Evolutionary conservation across 2,113 vertebrate genomes (phyloP).

Genomic region (Microcebus griseorufus): DNA sequence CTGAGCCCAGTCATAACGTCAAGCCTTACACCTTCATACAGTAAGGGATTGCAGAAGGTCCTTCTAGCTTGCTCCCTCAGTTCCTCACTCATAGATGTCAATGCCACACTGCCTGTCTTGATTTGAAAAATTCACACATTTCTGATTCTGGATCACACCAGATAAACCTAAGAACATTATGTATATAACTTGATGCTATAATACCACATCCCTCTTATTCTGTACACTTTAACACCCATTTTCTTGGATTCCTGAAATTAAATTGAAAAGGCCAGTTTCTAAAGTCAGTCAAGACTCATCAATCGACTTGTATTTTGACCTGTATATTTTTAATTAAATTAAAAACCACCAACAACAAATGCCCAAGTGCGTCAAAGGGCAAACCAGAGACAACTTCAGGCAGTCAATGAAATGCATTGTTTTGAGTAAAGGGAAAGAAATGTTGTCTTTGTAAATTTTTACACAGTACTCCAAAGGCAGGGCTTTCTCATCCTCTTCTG

Average conservation of each 20-base stretch:
- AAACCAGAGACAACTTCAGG: conserved; percentile 25
- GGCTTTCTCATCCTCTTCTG: conserved; percentile 57
- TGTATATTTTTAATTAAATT: background rate
- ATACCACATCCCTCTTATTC: background rate
- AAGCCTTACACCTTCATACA: background rate
- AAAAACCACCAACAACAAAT: conserved; percentile 26
- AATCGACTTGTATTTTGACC: background rate
- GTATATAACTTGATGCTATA: background rate
- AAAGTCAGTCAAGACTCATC: background rate
- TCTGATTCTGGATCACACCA: background rate
- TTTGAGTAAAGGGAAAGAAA: conserved; percentile 65
- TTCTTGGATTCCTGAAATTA: background rate
- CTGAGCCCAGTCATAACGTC: background rate
- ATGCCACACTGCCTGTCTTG: background rate
- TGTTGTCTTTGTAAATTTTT: conserved; percentile 70
- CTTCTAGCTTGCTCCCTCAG: background rate
- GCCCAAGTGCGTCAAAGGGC: background rate
- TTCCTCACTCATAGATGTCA: conserved; percentile 10
- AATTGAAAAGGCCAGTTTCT: conserved; percentile 7
- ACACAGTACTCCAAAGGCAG: conserved; percentile 38
- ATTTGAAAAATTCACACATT: background rate
- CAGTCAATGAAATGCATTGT: conserved; percentile 30
- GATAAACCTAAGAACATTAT: background rate
- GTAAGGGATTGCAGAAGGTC: background rate
- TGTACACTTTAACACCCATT: background rate